Conservation (phyloP, 2,888 invertebrate genomes). For the Polydrusus pterygomalis region DNA sequence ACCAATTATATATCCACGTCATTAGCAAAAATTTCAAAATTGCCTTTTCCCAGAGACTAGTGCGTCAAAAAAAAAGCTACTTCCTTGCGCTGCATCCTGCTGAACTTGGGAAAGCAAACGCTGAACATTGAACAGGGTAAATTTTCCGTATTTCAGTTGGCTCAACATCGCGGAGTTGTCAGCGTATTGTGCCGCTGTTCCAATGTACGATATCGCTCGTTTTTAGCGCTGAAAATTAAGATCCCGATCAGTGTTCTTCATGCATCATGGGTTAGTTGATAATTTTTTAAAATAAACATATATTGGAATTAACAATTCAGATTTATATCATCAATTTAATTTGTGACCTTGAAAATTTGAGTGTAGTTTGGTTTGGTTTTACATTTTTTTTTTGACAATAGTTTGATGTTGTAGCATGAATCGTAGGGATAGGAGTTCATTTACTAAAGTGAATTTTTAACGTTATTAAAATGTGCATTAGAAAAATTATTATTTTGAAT, state of each 20-base stretch:
- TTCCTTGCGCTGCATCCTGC: conserved; percentile 49
- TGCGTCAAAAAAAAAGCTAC: conserved; percentile 39
- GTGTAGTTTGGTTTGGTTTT: neutral
- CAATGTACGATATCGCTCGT: conserved; percentile 30
- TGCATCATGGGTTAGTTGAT: conserved; percentile 50
- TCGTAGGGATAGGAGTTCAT: neutral
- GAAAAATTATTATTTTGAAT: no score
- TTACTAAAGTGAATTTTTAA: no score
- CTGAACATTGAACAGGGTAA: conserved; percentile 39
- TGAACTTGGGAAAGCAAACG: conserved; percentile 40
- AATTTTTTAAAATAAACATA: conserved; percentile 7
- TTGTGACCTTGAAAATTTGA: neutral
- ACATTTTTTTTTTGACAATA: neutral
- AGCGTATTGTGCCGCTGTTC: conserved; percentile 36
- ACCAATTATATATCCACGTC: neutral
- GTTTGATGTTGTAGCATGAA: conserved; percentile 4
- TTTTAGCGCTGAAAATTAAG: conserved; percentile 30
- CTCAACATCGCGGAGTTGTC: conserved; percentile 43
- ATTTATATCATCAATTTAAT: conserved; percentile 20
- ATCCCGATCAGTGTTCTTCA: conserved; percentile 34
- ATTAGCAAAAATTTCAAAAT: neutral
- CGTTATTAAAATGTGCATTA: no score
- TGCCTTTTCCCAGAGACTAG: conserved; percentile 13
- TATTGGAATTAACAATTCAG: neutral
- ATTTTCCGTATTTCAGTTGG: conserved; percentile 53